Percentiles rank a stretch among this genome's conserved stretches.
Evolutionary conservation across 2,113 vertebrate species (phyloP).

Genomic region (Saimiri boliviensis): DNA sequence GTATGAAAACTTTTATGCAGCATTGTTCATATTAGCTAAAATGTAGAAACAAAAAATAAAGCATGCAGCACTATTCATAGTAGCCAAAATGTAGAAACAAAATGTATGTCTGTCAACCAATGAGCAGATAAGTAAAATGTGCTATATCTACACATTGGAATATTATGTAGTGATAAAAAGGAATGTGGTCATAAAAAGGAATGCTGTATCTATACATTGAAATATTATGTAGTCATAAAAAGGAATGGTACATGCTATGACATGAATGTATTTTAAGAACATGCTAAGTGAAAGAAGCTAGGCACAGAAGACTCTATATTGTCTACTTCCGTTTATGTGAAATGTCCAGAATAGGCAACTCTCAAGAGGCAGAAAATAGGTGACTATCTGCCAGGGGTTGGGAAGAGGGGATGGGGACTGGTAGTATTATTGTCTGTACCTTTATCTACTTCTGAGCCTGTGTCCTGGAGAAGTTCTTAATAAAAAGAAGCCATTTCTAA

Average conservation of each 20-base stretch:
- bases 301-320: not conserved
- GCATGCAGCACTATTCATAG: not conserved
- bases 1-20: not conserved
- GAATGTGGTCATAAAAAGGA: too few species aligned
- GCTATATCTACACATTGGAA: not conserved
- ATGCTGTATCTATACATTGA: too few species aligned
- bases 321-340: not conserved
- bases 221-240: not conserved
- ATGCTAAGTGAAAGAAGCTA: not conserved
- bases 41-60: not conserved
- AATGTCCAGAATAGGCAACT: not conserved
- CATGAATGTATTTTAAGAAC: not conserved
- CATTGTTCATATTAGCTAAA: not conserved
- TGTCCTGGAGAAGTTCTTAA: not conserved
- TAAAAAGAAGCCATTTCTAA: not conserved
- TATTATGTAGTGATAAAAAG: too few species aligned
- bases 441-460: not conserved
- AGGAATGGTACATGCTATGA: not conserved
- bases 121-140: not conserved
- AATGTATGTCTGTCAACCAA: not conserved
- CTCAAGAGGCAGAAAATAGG: not conserved
- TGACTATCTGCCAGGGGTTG: too few species aligned
- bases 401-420: too few species aligned
- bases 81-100: not conserved
- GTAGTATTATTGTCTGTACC: accelerated